Percentiles rank a stretch among this genome's conserved stretches.
phyloP scores from a whole-genome alignment of 2,113 vertebrate genomes.

The Scomber colias region DNA sequence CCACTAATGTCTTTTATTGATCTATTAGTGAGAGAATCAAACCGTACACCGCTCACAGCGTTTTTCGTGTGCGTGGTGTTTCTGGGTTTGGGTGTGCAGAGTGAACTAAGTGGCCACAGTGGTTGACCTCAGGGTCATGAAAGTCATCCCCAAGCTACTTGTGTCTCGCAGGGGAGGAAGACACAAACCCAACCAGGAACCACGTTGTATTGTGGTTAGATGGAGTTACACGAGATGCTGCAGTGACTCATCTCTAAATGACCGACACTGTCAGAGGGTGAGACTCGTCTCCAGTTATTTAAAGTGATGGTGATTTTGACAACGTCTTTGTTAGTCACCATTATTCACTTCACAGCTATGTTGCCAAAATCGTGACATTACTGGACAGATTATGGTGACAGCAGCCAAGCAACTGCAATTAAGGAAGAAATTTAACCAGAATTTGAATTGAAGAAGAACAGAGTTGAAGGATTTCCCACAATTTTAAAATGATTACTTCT shows the following conservation, averaged over 20 bases:
- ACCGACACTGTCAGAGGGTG: conserved; percentile 15
- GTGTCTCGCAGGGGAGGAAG: conserved; percentile 8
- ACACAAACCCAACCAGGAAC: conserved; percentile 37
- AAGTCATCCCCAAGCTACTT: conserved; percentile 42
- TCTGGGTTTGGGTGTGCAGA: conserved; percentile 6
- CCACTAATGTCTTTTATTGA: conserved; percentile 84
- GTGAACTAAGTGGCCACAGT: conserved; percentile 50
- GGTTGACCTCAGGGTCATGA: conserved; percentile 66
- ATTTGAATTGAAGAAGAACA: no score
- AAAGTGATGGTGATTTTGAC: conserved; percentile 16
- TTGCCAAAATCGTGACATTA: conserved; percentile 25
- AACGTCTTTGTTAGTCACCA: conserved; percentile 14
- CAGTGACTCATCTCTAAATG: conserved; percentile 4
- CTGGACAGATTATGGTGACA: neutral
- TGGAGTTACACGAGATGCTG: conserved; percentile 25
- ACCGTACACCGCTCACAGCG: conserved; percentile 50
- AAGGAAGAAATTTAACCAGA: no score
- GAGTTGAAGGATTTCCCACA: no score
- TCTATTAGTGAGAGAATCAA: conserved; percentile 78
- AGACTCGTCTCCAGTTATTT: neutral
- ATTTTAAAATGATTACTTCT: no score
- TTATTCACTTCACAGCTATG: conserved; percentile 16
- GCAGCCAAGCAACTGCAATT: no score
- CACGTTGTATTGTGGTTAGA: conserved; percentile 37
- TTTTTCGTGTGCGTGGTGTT: conserved; percentile 46